These are phyloP conservation scores for Linurgus olivaceus DNA, from an alignment of 2,797 vertebrate genomes.

Conservation along the genomic window DNA sequence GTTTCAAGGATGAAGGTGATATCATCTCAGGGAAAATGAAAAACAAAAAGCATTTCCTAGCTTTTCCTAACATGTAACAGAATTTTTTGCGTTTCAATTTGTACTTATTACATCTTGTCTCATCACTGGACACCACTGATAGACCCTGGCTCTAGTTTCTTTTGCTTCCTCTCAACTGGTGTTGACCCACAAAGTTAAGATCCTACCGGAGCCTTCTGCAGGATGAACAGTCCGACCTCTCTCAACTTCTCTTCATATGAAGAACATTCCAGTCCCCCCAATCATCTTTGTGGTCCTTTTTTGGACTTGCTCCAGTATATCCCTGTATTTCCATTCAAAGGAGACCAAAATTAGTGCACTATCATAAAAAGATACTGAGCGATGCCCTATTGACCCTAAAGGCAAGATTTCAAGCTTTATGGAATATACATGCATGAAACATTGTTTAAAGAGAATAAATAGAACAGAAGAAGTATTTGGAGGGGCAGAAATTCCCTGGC, in stretches of 20 bases:
- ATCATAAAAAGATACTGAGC: neutral
- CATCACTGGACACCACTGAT: neutral
- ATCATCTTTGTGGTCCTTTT: neutral
- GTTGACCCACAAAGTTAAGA: neutral
- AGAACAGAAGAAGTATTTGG: neutral
- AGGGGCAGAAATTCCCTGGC: neutral
- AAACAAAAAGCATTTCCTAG: neutral
- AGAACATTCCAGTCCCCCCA: neutral
- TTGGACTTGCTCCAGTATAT: neutral
- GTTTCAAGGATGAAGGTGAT: neutral
- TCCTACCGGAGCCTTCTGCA: neutral
- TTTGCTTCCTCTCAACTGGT: neutral
- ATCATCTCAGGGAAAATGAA: fast-evolving
- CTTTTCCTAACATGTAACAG: neutral
- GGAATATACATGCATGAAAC: neutral
- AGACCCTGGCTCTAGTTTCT: neutral
- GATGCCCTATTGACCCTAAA: neutral
- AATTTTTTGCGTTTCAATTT: neutral
- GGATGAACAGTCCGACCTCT: neutral
- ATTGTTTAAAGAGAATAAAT: neutral
- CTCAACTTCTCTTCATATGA: fast-evolving
- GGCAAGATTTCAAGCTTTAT: neutral
- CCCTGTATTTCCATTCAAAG: neutral
- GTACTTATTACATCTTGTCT: neutral
- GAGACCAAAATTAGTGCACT: neutral